Conservation (phyloP, 2,113 vertebrate genomes). For the Rhinolophus ferrumequinum region DNA sequence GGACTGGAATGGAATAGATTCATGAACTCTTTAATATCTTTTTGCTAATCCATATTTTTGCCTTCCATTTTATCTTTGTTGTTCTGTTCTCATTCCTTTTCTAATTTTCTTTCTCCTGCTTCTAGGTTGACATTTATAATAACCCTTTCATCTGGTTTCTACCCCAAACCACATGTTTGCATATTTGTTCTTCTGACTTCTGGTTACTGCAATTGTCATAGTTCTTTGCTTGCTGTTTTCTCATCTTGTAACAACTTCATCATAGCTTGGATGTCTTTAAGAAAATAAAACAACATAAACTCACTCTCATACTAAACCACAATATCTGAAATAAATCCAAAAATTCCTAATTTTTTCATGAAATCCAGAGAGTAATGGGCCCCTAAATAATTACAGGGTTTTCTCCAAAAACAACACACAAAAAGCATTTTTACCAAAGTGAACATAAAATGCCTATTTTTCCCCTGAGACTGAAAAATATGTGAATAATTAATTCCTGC, state of each 20-base stretch:
- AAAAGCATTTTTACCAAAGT: slow-evolving; percentile 51
- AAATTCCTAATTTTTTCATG: background rate
- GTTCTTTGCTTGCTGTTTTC: slow-evolving; percentile 20
- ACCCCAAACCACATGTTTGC: slow-evolving; percentile 46
- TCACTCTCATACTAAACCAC: slow-evolving; percentile 35
- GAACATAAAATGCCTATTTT: slow-evolving; percentile 39
- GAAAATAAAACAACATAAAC: slow-evolving; percentile 57
- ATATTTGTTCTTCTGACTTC: slow-evolving; percentile 30
- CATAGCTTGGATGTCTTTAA: slow-evolving; percentile 47
- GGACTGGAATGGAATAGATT: background rate
- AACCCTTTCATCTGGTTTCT: background rate
- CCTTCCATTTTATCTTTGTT: background rate
- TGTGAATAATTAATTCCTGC: slow-evolving; percentile 57
- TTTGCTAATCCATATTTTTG: background rate
- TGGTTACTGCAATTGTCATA: background rate
- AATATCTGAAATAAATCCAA: slow-evolving; percentile 20
- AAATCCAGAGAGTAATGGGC: slow-evolving; percentile 8
- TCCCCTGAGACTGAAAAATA: background rate
- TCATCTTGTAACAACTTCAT: background rate
- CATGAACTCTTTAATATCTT: background rate
- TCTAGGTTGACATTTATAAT: background rate
- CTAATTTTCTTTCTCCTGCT: background rate
- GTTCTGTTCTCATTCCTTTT: background rate
- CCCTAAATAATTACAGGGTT: slow-evolving; percentile 38
- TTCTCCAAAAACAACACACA: background rate